These are phyloP conservation scores for Lutjanus argentimaculatus DNA, from an alignment of 2,797 vertebrate genomes.

Conservation along the genomic window DNA sequence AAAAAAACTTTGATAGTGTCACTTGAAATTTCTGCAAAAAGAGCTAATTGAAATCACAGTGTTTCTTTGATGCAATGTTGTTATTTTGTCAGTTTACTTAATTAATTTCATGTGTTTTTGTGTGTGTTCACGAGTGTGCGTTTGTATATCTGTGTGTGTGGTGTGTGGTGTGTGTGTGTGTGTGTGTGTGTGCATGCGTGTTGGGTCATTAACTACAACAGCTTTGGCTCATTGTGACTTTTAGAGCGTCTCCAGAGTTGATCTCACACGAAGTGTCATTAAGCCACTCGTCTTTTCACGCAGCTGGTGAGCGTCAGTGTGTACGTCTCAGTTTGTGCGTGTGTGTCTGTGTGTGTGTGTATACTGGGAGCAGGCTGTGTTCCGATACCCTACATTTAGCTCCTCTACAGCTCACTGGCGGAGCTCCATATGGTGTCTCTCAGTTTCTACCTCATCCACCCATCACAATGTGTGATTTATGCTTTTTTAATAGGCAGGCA, in stretches of 20 bases:
- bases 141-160: slow-evolving; percentile 13
- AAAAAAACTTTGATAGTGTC: not conserved
- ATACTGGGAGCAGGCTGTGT: slow-evolving; percentile 40
- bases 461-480: slow-evolving; percentile 62
- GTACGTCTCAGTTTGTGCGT: slow-evolving; percentile 6
- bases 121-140: not conserved
- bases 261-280: slow-evolving; percentile 73
- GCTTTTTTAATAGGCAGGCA: slow-evolving; percentile 62
- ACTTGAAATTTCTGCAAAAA: slow-evolving; percentile 25
- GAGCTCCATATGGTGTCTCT: slow-evolving; percentile 70
- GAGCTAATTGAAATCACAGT: slow-evolving; percentile 25
- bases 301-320: slow-evolving; percentile 60
- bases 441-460: slow-evolving; percentile 56
- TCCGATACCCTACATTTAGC: slow-evolving; percentile 76
- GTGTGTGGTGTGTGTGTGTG: not conserved
- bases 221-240: slow-evolving; percentile 74
- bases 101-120: slow-evolving; percentile 46
- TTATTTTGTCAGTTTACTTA: slow-evolving; percentile 39
- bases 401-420: slow-evolving; percentile 61
- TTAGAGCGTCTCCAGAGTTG: slow-evolving; percentile 70
- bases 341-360: slow-evolving; percentile 28
- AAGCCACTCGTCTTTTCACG: slow-evolving; percentile 66
- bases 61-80: slow-evolving; percentile 30
- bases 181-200: slow-evolving; percentile 11
- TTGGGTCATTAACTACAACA: slow-evolving; percentile 72